Evolutionary conservation across 23 tunicate species (phyloP).

Genomic region (Diplosoma virens): DNA sequence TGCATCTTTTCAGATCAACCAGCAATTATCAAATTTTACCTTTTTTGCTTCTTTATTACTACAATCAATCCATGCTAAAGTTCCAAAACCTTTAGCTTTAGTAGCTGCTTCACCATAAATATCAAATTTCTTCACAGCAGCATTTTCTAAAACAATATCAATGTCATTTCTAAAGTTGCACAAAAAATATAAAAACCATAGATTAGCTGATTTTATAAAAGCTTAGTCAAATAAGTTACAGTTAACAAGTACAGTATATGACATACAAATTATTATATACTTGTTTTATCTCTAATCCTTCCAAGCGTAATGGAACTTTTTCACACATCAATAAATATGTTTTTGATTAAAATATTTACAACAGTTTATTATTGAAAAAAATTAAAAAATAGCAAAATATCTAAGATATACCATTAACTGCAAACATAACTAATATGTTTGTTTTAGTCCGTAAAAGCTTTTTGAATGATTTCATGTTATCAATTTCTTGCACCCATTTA

Average conservation of each 20-base stretch:
- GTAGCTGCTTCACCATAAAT: slow-evolving; percentile 76
- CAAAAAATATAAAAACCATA: too few species aligned
- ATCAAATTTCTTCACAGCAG: slow-evolving; percentile 36
- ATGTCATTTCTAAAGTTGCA: too few species aligned
- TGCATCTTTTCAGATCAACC: too few species aligned
- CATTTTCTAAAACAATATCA: slow-evolving; percentile 35
- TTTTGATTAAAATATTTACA: too few species aligned
- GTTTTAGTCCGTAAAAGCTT: slow-evolving; percentile 82
- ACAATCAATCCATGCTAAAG: slow-evolving; percentile 79
- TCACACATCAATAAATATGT: too few species aligned
- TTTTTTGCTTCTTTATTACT: slow-evolving; percentile 87
- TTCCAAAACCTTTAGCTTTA: slow-evolving; percentile 72
- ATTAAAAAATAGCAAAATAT: too few species aligned
- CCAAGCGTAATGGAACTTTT: too few species aligned
- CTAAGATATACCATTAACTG: slow-evolving; percentile 54
- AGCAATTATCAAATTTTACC: too few species aligned
- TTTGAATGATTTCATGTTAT: slow-evolving; percentile 69
- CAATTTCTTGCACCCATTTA: slow-evolving; percentile 74
- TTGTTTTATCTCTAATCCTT: neutral
- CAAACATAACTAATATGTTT: slow-evolving; percentile 75
- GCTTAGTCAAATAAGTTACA: neutral
- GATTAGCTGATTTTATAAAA: too few species aligned
- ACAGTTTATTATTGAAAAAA: too few species aligned
- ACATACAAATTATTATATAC: neutral
- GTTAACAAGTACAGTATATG: neutral